A percentile compares a stretch with the other conserved stretches of the same genome.
Evolutionary conservation across 2,888 invertebrate genomes (phyloP).

Genomic region (Troglohyphantes excavatus): DNA sequence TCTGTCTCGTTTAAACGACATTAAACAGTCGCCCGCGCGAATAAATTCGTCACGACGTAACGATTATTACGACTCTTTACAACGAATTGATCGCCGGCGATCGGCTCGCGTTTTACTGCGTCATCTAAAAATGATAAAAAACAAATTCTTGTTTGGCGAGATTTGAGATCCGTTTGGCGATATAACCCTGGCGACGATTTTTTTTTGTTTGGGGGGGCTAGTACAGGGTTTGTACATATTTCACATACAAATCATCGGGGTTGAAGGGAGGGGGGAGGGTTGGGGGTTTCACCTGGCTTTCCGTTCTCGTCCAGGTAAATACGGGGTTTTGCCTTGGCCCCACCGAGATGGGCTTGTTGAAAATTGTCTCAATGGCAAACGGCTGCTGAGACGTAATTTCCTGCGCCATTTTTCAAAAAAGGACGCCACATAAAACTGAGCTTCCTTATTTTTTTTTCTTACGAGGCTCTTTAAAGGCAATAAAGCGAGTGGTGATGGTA

Average conservation of each 20-base stretch:
- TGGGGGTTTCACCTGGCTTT: slow-evolving; percentile 61
- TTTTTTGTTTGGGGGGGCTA: neutral
- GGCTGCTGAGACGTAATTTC: slow-evolving; percentile 68
- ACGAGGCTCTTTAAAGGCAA: slow-evolving; percentile 28
- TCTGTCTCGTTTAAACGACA: slow-evolving; percentile 52
- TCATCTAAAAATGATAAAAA: slow-evolving; percentile 72
- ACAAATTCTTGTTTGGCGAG: slow-evolving; percentile 55
- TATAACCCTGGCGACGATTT: slow-evolving; percentile 40
- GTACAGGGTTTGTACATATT: slow-evolving; percentile 58
- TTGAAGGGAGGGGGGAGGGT: slow-evolving; percentile 5
- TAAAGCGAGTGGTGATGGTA: slow-evolving; percentile 61
- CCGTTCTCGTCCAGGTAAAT: slow-evolving; percentile 71
- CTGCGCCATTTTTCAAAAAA: slow-evolving; percentile 61
- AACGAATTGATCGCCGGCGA: slow-evolving; percentile 53
- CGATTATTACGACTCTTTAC: slow-evolving; percentile 66
- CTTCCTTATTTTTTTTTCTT: slow-evolving; percentile 30
- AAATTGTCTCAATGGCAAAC: slow-evolving; percentile 76
- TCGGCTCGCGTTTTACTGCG: slow-evolving; percentile 55
- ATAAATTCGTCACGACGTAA: slow-evolving; percentile 75
- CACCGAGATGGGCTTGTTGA: slow-evolving; percentile 72
- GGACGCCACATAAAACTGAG: neutral
- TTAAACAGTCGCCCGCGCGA: slow-evolving; percentile 62
- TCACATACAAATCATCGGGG: slow-evolving; percentile 74
- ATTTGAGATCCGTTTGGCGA: neutral
- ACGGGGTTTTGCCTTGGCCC: slow-evolving; percentile 12